Percentiles rank a stretch among this genome's conserved stretches.
Evolutionary conservation across 2,888 invertebrate genomes (phyloP).

Genomic region (Polymixis lichenea): DNA sequence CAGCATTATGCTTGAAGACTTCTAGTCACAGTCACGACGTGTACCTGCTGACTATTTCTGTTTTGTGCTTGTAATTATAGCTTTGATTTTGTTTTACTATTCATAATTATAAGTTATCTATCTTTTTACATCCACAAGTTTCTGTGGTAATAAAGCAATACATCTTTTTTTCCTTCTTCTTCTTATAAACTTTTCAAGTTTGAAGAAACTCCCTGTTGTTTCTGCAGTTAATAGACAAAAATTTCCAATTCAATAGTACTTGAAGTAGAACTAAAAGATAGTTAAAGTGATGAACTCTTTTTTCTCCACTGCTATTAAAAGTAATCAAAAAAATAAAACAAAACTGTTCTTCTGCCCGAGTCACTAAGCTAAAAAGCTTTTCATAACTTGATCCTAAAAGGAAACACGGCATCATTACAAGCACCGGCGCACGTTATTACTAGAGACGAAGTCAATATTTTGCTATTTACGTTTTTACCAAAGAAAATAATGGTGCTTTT

Average conservation of each 20-base stretch:
- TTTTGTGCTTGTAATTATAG: not conserved
- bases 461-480: not conserved
- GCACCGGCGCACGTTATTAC: constrained; percentile 24
- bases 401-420: constrained; percentile 35
- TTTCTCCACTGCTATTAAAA: constrained; percentile 1
- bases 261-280: not conserved
- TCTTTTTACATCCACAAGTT: not conserved
- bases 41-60: not conserved
- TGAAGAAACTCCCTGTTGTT: not conserved
- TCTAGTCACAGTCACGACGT: not conserved
- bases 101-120: no score
- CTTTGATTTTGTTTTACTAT: not conserved
- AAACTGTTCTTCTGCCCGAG: not conserved
- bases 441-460: not conserved
- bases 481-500: not conserved
- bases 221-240: not conserved
- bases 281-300: constrained; percentile 11
- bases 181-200: not conserved
- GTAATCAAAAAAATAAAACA: constrained; percentile 33
- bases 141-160: not conserved
- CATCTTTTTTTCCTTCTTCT: no score
- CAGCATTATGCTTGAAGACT: not conserved
- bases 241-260: not conserved
- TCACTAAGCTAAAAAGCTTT: constrained; percentile 31
- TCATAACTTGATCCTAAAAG: constrained; percentile 20